Base-by-base conservation (phyloP, 1,140 invertebrate genomes). In the Propsilocerus akamusi region DNA sequence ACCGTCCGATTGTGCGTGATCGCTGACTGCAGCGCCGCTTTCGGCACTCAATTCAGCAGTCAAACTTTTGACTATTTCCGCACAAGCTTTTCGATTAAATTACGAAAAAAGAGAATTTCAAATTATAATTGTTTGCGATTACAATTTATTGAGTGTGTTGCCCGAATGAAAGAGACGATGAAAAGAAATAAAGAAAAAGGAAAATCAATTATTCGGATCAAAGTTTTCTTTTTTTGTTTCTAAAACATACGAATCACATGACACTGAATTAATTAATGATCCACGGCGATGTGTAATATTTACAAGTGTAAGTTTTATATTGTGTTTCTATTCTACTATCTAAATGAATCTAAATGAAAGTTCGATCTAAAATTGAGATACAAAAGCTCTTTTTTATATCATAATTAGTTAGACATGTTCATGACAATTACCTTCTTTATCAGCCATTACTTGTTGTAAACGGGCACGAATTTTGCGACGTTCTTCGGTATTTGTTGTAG, bases 401-500 rank as follows among this genome's bases (percentile, higher is more conserved):
- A n/a, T 8, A 30, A n/a, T 30, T 11, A 2, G 10, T 20, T 17
- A 17, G 34, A 2, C n/a, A 41, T 41, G 34, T 7, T 2, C 17
- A 41, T 41, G 14, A 20, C 17, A 17, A 50, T 48, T 68, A 83
- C 80, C 80, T 79, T 81, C 79, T 65, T 80, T 75, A 70, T 83
- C 80, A 56, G 80, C 80, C 80, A 83, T 83, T 55, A 82, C 73
- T 65, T 74, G 71, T 54, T 78, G 75, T 56, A 91, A 73, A 67
- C 86, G 75, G 57, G 76, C 74, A 66, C 86, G 73, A 58, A 91
- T 80, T 58, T 76, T 76, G 58, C 83, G 79, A 59, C 86, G 74
- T 62, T 85, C 82, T 64, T 91, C 86, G 80, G 88, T 89, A 61
- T 85, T 83, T 55, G 77, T 80, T 62, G 83, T 81, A 65, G 78